A percentile compares a stretch with the other conserved stretches of the same genome.
Evolutionary conservation across 2,113 vertebrate species (phyloP).

Genomic region (Sitta europaea): DNA sequence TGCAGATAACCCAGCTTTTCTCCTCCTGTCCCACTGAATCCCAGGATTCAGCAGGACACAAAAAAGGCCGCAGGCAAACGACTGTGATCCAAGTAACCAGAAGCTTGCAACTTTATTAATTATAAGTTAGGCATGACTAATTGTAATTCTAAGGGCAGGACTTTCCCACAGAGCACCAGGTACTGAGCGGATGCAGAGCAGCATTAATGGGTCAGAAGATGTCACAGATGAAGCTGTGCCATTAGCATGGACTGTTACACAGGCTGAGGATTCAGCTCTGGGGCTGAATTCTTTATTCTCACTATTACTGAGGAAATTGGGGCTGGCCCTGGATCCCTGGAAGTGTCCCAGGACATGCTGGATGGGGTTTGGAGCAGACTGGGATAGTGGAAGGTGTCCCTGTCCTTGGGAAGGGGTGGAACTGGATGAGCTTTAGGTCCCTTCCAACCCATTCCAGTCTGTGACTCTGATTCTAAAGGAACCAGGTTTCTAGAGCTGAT

Average conservation of each 20-base stretch:
- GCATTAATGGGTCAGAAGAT: background rate
- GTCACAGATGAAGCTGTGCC: background rate
- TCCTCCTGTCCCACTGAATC: background rate
- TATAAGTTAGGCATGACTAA: background rate
- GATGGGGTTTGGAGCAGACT: background rate
- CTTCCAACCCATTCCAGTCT: background rate
- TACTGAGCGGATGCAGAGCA: background rate
- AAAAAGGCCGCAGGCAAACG: fast-evolving
- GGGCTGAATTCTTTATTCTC: background rate
- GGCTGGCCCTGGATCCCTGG: background rate
- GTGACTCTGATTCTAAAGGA: background rate
- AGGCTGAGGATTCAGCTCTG: fast-evolving
- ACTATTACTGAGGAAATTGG: fast-evolving
- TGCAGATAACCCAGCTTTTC: background rate
- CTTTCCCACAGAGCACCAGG: background rate
- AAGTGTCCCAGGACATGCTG: background rate
- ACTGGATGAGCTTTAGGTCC: background rate
- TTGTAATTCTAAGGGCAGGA: background rate
- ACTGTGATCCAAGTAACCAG: background rate
- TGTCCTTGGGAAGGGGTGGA: background rate
- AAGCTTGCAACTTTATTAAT: background rate
- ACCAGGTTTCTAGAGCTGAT: background rate
- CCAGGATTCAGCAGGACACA: background rate
- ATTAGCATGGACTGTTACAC: background rate
- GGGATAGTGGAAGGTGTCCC: background rate